Evolutionary conservation across 2,113 vertebrate genomes (phyloP), one percentile per base, ranked within the genome.

Genomic region (Oreochromis niloticus): DNA sequence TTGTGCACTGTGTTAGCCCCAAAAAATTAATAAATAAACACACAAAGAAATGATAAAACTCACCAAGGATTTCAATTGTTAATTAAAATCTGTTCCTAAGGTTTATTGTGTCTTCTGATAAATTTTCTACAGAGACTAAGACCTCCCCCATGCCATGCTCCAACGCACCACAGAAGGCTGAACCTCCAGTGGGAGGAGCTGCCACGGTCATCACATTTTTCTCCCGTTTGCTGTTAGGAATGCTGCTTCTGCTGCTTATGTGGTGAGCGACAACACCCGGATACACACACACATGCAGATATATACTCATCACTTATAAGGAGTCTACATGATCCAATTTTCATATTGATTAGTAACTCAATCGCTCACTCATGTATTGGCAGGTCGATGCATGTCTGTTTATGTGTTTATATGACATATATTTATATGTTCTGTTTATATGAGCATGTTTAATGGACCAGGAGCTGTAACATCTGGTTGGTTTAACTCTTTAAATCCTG

Each of bases 81-180:
- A 2, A 46, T 83, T 66, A 55, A 54, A 87, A 73, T 75, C 14
- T 68, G 27, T 39, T 71, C 46, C 39, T 81, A 59, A 88, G 48
- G 41, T 30, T 85, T 66, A n/a, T 57, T 84, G 71, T 90, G 52
- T 91, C 88, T 82, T 87, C 36, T 84, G 46, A 34, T 84, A 75
- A 12, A 46, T 83, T 63, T 59, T 75, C 7, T 30, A 22, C 90
- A 94, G 94, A 96, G 83, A 93, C 93, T 2, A 96, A 93, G 88
- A 95, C 95, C 30, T 96, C 95, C 52, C 94, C 95, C 85, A 93
- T 95, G 6, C 94, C 94, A 3, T 94, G 94, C 27, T 95, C 95
- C 91, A 94, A 94, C 39, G 93, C 93, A 24, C 94, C 95, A 66
- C 94, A 93, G 43, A 92, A 93, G 88, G 94, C 90, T 24, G 92